Conservation (phyloP, 2,888 invertebrate genomes). For the Anoplius nigerrimus region DNA sequence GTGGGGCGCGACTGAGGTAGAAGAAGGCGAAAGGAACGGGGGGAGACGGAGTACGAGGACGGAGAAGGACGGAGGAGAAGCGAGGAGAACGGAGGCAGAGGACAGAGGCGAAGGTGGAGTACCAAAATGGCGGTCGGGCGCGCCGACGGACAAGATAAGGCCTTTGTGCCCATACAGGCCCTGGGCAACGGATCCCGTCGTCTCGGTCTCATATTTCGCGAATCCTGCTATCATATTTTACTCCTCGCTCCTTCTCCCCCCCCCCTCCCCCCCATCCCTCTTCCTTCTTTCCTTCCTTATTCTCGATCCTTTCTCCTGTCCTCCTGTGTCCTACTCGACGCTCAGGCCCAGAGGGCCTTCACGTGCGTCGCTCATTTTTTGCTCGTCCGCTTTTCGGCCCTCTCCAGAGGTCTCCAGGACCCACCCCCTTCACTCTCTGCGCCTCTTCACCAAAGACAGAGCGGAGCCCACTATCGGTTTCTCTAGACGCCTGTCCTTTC, state of each 20-base stretch:
- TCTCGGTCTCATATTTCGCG: constrained; percentile 73
- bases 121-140: constrained; percentile 63
- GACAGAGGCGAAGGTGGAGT: constrained; percentile 51
- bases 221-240: constrained; percentile 73
- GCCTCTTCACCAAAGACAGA: too few species aligned
- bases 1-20: background rate
- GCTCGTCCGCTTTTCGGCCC: constrained; percentile 45
- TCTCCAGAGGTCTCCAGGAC: constrained; percentile 31
- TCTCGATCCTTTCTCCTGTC: constrained; percentile 6
- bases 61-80: constrained; percentile 19
- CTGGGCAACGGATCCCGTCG: constrained; percentile 58
- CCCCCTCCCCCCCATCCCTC: constrained; percentile 26
- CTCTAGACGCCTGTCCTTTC: constrained; percentile 1
- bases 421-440: too few species aligned
- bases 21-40: constrained; percentile 25
- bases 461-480: too few species aligned
- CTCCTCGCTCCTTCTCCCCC: constrained; percentile 34
- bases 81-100: constrained; percentile 24
- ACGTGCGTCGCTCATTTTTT: constrained; percentile 47
- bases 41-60: constrained; percentile 38
- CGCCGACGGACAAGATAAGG: constrained; percentile 67
- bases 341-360: constrained; percentile 21
- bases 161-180: constrained; percentile 63
- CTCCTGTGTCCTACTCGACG: constrained; percentile 1
- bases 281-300: constrained; percentile 15